Conservation (phyloP, 2,888 invertebrate species). For the Cataglyphis altisquamis region DNA sequence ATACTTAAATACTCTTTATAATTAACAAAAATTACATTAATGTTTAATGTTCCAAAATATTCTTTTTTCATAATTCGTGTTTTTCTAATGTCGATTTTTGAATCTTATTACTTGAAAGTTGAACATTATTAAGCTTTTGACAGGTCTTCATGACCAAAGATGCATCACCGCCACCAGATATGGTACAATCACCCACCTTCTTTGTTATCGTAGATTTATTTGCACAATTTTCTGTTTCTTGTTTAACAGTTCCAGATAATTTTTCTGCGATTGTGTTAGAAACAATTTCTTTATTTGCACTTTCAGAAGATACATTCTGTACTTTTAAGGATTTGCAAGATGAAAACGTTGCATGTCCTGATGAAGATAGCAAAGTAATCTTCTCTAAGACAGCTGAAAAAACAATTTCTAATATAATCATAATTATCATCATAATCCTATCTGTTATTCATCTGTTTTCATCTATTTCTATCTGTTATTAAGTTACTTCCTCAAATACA, state of each 20-base stretch:
- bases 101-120: conserved; percentile 2
- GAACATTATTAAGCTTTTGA: conserved; percentile 29
- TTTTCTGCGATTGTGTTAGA: conserved; percentile 30
- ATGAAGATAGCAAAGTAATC: background rate
- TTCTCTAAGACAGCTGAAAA: conserved; percentile 35
- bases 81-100: conserved; percentile 1
- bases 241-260: background rate
- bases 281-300: background rate
- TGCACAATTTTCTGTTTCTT: conserved; percentile 11
- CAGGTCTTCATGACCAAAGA: conserved; percentile 29
- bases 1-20: conserved; percentile 23
- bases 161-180: conserved; percentile 43
- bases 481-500: conserved; percentile 5
- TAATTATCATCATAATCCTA: background rate
- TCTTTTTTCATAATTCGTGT: conserved; percentile 1
- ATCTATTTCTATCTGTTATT: background rate
- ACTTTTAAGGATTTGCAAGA: conserved; percentile 7
- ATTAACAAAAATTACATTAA: conserved; percentile 4
- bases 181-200: conserved; percentile 10
- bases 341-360: conserved; percentile 20
- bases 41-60: background rate
- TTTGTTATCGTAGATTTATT: background rate
- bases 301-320: background rate
- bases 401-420: background rate
- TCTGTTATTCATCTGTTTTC: background rate